Base-by-base conservation (phyloP, 1,140 invertebrate genomes). In the Halictus rubicundus region DNA sequence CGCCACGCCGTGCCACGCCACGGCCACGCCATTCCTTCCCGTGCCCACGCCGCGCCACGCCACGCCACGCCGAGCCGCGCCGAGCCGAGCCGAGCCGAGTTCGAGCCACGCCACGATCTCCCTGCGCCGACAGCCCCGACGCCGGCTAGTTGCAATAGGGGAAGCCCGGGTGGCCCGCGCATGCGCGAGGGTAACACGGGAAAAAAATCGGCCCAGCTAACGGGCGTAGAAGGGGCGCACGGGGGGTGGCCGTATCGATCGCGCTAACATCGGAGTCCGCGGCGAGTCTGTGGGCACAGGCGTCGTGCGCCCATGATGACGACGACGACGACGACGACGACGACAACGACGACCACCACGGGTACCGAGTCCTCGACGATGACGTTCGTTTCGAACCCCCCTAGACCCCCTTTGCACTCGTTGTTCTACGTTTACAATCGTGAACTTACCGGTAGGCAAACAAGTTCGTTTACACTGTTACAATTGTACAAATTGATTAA, bases 211-310 rank as follows among this genome's bases (percentile, higher is more conserved):
- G 91, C 89, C 87, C 87, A 88, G 87, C 88, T 88, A 88, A 69
- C 57, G 69, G 84, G 74, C 59, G 75, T 61, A 68, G 60, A 49
- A 54, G 65, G 65, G 70, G 39, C 52, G 63, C 63, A 87, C 87
- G 3, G 72, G 86, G 89, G 86, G 89, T 88, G 89, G 82, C 83
- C 88, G 91, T 93, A 93, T 93, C 92, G 92, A 93, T 93, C 92
- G 90, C 87, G 81, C 87, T 84, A 88, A 89, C 90, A 91, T 89
- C 85, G 80, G 85, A 86, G 84, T 90, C 87, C 90, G 86, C 87
- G 80, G 81, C 74, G 72, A 69, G 71, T 86, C 76, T 73, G 78
- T 70, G 81, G 70, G 81, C 82, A 85, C 60, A 84, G 73, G 71
- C 77, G 71, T 69, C 81, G 73, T 80, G 81, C 75, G 57, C 42